phyloP scores from a whole-genome alignment of 1,140 invertebrate species.

The Ooceraea biroi region DNA sequence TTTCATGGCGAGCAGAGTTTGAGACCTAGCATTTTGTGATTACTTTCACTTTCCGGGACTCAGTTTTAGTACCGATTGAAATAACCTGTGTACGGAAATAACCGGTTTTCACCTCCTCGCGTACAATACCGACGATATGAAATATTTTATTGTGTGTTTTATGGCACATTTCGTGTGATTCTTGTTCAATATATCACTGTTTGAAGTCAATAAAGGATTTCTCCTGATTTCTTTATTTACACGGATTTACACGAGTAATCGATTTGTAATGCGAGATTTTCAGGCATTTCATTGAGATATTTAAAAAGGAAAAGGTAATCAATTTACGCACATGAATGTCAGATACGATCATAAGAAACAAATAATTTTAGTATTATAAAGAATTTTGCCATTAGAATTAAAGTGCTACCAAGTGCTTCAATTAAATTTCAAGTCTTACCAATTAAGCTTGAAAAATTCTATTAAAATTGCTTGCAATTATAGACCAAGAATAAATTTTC shows the following conservation, averaged over 20 bases:
- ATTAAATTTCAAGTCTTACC: not conserved
- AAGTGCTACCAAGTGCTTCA: no score
- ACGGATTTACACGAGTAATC: not conserved
- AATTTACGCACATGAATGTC: not conserved
- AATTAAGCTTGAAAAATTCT: slow-evolving; percentile 3
- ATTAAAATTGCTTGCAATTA: no score
- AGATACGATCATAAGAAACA: no score
- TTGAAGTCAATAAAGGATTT: not conserved
- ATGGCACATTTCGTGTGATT: slow-evolving; percentile 7
- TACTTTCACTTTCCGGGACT: slow-evolving; percentile 35
- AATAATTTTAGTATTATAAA: not conserved
- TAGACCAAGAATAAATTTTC: no score
- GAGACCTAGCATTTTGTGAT: not conserved
- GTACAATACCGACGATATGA: slow-evolving; percentile 6
- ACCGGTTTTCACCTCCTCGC: slow-evolving; percentile 31
- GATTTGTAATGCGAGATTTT: not conserved
- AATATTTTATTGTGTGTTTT: slow-evolving; percentile 5
- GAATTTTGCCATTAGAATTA: not conserved
- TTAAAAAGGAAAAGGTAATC: not conserved
- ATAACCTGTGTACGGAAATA: slow-evolving; percentile 20
- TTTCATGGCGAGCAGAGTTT: not conserved
- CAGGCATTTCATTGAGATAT: no score
- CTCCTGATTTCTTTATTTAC: not conserved
- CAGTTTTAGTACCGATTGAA: slow-evolving; percentile 31
- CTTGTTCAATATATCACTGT: no score